phyloP scores from a whole-genome alignment of 2,888 invertebrate genomes.

The Meta bourneti region DNA sequence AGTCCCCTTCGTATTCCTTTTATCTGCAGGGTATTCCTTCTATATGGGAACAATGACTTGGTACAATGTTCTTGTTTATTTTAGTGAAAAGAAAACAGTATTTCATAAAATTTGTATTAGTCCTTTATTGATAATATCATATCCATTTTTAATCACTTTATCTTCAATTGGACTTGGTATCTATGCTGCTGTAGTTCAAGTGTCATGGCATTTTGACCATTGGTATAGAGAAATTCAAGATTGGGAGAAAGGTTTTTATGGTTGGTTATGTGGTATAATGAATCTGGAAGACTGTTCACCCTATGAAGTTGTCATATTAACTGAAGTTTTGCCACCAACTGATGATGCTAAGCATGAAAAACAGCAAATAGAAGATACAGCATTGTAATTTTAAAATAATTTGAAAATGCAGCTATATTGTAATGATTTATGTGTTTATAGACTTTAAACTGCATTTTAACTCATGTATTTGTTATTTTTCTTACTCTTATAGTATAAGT shows the following conservation, averaged over 20 bases:
- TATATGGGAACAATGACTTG: constrained; percentile 88
- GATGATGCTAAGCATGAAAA: constrained; percentile 67
- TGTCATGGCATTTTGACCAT: constrained; percentile 86
- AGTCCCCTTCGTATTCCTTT: constrained; percentile 85
- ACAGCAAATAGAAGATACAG: constrained; percentile 73
- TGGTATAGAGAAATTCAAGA: constrained; percentile 88
- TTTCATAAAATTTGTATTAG: constrained; percentile 85
- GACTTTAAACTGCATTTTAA: not conserved
- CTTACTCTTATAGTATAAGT: not conserved
- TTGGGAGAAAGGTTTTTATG: constrained; percentile 89
- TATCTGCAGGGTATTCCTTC: constrained; percentile 86
- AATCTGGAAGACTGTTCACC: constrained; percentile 88
- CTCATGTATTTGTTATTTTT: not conserved
- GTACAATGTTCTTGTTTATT: constrained; percentile 88
- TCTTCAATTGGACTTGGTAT: constrained; percentile 86
- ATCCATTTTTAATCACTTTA: constrained; percentile 86
- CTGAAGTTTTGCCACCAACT: constrained; percentile 72
- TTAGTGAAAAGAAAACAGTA: constrained; percentile 86
- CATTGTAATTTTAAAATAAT: constrained; percentile 52
- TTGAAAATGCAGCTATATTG: not conserved
- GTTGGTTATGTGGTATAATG: constrained; percentile 87
- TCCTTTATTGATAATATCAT: constrained; percentile 86
- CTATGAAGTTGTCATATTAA: constrained; percentile 86
- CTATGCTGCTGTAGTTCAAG: constrained; percentile 86
- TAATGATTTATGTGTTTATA: not conserved